Evolutionary conservation across 2,888 invertebrate genomes (phyloP).

Genomic region (Spisula subtruncata): DNA sequence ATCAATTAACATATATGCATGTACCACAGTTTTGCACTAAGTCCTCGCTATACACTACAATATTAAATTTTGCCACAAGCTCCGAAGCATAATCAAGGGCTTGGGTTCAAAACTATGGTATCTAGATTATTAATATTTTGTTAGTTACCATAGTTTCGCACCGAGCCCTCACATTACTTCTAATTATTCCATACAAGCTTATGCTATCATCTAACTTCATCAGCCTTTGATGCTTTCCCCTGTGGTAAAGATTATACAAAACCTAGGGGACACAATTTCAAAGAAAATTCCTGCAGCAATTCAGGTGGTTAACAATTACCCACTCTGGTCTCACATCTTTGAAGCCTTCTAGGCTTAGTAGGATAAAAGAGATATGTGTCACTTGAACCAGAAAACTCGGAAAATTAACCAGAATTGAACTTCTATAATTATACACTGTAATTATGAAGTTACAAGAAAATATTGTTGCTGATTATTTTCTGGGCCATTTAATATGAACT

Average conservation of each 20-base stretch:
- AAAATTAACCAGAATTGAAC: not conserved
- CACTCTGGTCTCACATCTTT: constrained; percentile 24
- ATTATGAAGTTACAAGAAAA: not conserved
- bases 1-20: too few species aligned
- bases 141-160: too few species aligned
- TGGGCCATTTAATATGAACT: not conserved
- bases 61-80: too few species aligned
- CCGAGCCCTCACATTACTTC: not conserved
- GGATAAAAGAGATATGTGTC: constrained; percentile 35
- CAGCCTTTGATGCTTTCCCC: not conserved
- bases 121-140: too few species aligned
- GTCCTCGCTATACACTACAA: too few species aligned
- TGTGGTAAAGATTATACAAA: not conserved
- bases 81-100: too few species aligned
- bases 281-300: constrained; percentile 44
- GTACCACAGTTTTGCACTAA: too few species aligned
- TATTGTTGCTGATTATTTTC: not conserved
- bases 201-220: not conserved
- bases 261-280: constrained; percentile 31
- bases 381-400: constrained; percentile 17
- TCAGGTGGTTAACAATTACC: constrained; percentile 61
- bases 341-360: constrained; percentile 13
- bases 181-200: constrained; percentile 13
- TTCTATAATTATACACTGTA: too few species aligned
- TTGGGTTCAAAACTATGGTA: too few species aligned